Conservation (phyloP, 2,888 invertebrate species). For the Cremastinae sp. region DNA sequence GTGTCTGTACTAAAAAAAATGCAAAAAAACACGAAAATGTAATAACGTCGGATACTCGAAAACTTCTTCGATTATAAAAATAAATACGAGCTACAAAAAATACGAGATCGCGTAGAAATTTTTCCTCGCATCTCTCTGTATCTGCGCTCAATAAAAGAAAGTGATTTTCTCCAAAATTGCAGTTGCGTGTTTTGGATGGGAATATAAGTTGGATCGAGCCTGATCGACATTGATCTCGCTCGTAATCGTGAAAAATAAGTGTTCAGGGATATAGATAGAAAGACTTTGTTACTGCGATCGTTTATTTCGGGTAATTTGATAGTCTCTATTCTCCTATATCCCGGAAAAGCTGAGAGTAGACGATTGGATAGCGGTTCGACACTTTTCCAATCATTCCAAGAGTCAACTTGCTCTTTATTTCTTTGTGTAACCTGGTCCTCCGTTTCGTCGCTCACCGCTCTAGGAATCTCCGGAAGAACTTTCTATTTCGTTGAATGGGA, state of each 20-base stretch:
- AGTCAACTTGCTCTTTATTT: constrained; percentile 15
- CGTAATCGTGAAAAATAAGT: constrained; percentile 60
- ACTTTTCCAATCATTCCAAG: constrained; percentile 61
- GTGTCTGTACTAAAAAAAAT: background rate
- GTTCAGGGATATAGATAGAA: constrained; percentile 12
- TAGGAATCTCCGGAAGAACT: constrained; percentile 46
- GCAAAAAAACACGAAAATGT: constrained; percentile 4
- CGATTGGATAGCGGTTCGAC: constrained; percentile 53
- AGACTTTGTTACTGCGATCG: constrained; percentile 51
- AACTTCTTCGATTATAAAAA: no score
- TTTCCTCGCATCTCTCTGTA: constrained; percentile 17
- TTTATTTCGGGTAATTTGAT: constrained; percentile 58
- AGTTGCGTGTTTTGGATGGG: constrained; percentile 21
- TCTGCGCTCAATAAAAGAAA: constrained; percentile 23
- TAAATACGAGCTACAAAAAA: no score
- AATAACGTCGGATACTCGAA: no score
- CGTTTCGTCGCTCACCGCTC: constrained; percentile 50
- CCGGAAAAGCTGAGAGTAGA: constrained; percentile 46
- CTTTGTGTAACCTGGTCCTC: constrained; percentile 28
- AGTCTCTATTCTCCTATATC: constrained; percentile 17
- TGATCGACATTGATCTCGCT: constrained; percentile 56
- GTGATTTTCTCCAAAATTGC: constrained; percentile 52
- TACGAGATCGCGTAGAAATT: constrained; percentile 15
- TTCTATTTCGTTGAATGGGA: constrained; percentile 54
- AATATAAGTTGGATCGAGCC: constrained; percentile 37